phyloP scores from a whole-genome alignment of 2,888 invertebrate genomes.

The Clepsis dumicolana region DNA sequence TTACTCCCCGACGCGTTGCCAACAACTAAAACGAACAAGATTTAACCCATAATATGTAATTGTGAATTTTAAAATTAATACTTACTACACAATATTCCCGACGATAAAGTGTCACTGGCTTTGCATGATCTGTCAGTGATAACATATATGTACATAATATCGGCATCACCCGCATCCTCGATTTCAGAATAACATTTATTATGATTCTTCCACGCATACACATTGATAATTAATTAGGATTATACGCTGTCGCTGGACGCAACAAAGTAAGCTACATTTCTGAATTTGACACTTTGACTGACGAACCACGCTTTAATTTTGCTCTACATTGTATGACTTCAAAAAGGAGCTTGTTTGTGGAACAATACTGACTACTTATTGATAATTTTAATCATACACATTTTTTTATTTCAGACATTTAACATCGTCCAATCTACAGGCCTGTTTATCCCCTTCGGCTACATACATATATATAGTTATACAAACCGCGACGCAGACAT shows the following conservation, averaged over 20 bases:
- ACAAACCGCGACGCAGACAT: neutral
- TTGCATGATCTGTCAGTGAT: neutral
- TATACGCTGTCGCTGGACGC: too few species aligned
- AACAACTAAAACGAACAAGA: neutral
- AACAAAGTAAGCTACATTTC: too few species aligned
- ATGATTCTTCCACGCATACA: neutral
- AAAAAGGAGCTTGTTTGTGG: too few species aligned
- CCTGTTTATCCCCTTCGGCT: neutral
- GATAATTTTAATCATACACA: neutral
- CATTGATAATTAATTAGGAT: neutral
- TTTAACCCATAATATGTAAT: neutral
- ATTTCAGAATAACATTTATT: neutral
- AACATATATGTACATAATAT: neutral
- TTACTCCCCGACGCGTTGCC: conserved; percentile 11
- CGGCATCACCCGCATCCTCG: neutral
- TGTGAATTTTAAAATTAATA: neutral
- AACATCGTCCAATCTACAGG: neutral
- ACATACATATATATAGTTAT: neutral
- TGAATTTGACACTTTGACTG: too few species aligned
- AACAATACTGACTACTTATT: neutral
- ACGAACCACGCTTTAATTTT: too few species aligned
- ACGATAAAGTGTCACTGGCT: too few species aligned
- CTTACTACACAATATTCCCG: too few species aligned
- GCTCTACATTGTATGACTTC: too few species aligned
- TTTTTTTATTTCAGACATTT: neutral